Percentiles rank a stretch among this genome's conserved stretches.
These are phyloP conservation scores for Rhynchonycteris naso DNA, from an alignment of 2,797 vertebrate species.

Conservation along the genomic window DNA sequence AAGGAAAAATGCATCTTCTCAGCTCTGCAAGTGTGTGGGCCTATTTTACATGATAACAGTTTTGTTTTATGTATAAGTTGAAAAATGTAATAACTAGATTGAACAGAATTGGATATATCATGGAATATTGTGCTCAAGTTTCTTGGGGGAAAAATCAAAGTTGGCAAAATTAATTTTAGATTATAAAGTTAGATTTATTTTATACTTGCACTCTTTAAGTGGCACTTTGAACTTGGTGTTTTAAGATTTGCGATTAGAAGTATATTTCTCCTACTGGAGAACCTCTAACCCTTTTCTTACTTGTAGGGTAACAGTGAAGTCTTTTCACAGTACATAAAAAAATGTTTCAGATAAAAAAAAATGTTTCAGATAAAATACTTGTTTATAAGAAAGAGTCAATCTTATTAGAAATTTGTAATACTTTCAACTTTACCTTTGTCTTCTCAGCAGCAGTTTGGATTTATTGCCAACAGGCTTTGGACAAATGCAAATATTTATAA, in stretches of 20 bases:
- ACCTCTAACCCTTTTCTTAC: neutral
- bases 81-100: constrained; percentile 25
- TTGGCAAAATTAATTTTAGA: constrained; percentile 23
- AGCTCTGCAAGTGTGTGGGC: neutral
- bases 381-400: neutral
- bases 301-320: constrained; percentile 23
- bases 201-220: constrained; percentile 13
- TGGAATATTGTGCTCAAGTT: neutral
- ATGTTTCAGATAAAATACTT: constrained; percentile 25
- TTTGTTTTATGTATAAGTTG: neutral
- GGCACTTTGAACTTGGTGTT: constrained; percentile 25
- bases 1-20: constrained; percentile 11
- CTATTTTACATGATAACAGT: neutral
- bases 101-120: neutral
- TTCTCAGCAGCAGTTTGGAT: constrained; percentile 39
- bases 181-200: neutral
- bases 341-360: constrained; percentile 1
- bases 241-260: constrained; percentile 24
- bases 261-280: constrained; percentile 29
- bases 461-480: constrained; percentile 65
- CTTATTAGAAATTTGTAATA: constrained; percentile 40
- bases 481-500: constrained; percentile 49
- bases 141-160: neutral
- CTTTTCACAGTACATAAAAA: constrained; percentile 37
- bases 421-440: constrained; percentile 29